Evolutionary conservation across 1,140 invertebrate species (phyloP), one percentile per base, ranked within the genome.

Genomic region (Drosophila setifemur): DNA sequence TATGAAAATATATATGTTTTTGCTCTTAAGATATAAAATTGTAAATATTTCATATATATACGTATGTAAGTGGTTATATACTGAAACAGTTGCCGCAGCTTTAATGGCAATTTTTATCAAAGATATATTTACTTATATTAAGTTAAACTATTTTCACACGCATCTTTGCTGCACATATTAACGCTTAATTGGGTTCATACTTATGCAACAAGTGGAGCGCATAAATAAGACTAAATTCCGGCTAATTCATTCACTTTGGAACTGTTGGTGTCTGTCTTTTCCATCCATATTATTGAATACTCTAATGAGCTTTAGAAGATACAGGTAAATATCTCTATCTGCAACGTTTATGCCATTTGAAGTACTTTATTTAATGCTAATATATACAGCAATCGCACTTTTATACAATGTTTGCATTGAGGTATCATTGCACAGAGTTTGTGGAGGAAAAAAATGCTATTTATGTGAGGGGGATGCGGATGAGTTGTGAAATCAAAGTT

Each of bases 221-320:
- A 29, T 63, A n/a, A 63, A 63, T 63, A 63, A 63, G 63, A 21
- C 55, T 6, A 67, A 55, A 8, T 67, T 67, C 18, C 44, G 55
- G 55, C 14, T 67, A 14, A 3, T 28, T 4, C 55, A 67, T 9
- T 44, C 44, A 5, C 11, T 67, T 1, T 50, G 37, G 28, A 54
- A 60, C 11, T 66, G 61, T 35, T 6, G 49, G 3, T 43, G 11
- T 3, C 54, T 66, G 11, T 48, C 37, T 2, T 2, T 44, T 4
- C 21, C 55, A 19, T 35, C 28, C 3, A 8, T 37, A 1, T 2
- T 42, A 0, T 25, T 61, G 11, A 18, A 54, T 4, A 1, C 7
- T 4, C 1, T 53, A 6, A 44, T 54, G 49, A 7, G n/a, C n/a
- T 8, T 11, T 18, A 18, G 18, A 63, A 7, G 39, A 23, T 12